Base-by-base conservation (phyloP, 1,140 invertebrate genomes). In the Theocolax elegans region DNA sequence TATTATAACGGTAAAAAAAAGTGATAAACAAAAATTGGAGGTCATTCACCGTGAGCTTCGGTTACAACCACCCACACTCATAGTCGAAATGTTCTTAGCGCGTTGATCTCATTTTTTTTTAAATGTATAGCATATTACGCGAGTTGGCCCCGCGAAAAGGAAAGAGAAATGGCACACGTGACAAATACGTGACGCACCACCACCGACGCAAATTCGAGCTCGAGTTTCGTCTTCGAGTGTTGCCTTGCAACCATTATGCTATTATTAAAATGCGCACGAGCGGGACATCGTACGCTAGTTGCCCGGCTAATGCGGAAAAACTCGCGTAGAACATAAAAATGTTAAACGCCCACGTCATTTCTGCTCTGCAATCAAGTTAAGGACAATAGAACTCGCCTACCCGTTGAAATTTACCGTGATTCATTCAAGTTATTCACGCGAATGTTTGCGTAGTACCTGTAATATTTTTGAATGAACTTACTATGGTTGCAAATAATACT, bases 221-320 rank as follows among this genome's bases (percentile, higher is more conserved):
- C 46, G 46, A 51, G 46, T 51, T 64, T 64, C 60, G 44, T 38
- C 15, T 51, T 35, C 46, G 60, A 46, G 19, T 54, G 21, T 19
- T 54, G 35, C 40, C 58, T 58, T 42, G 49, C 59, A 17, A 27
- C 58, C 25, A 46, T 73, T 69, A 62, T 64, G 72, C 72, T 73
- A 70, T 73, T 70, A 69, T 66, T 73, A 73, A 73, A 66, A 58
- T 73, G 29, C 56, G 51, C 54, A 21, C 60, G 60, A 51, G 40
- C 40, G 46, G 63, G 49, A 35, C 63, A 65, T 65, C 63, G 63
- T 19, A 40, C 49, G 48, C 60, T 64, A 35, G 29, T 51, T 64
- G 31, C 40, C 27, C 23, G 13, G 40, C 38, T 51, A 53, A 53
- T 53, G 63, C 48, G 62, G 35, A 64, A 64, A 64, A 64, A 60